Evolutionary conservation across 2,113 vertebrate genomes (phyloP), one percentile per base, ranked within the genome.

Genomic region (Colistium nudipinnis): DNA sequence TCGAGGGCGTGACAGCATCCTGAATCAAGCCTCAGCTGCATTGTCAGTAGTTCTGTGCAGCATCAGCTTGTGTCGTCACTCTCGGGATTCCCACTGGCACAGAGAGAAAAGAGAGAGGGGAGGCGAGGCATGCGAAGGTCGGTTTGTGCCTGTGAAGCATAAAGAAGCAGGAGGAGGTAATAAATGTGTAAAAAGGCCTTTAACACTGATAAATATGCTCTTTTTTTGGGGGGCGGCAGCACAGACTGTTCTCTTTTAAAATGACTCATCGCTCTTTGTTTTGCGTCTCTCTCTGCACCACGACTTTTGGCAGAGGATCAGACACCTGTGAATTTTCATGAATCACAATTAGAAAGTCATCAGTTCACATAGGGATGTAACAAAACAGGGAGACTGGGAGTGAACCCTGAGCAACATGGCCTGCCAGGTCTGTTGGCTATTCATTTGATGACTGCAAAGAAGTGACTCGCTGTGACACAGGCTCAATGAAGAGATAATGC

Each of bases 41-140:
- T 28, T 63, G 35, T 31, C 43, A 1, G 67, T n/a, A 10, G 33
- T 79, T 71, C 70, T 65, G 69, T 86, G 82, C 83, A 61, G 70
- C 78, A 74, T 63, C 81, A 72, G 80, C 74, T 57, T 73, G 78
- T 89, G 89, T 73, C 84, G 82, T 89, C 87, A 87, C 52, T 30
- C 4, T 28, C 33, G 81, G 89, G 81, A 83, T 89, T 88, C 83
- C 89, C 86, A 86, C 77, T 22, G 62, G 79, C 78, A 74, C 48
- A 55, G 55, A 71, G 55, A 62, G 17, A 19, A 36, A 59, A 27
- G 36, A 43, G 20, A 45, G 61, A 20, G 35, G 53, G 74, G 20
- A 48, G 36, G 55, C 7, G 41, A 35, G 6, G 33, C 6, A 9
- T 10, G 12, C 11, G 28, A 60, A 53, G 43, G 31, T 4, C 1